phyloP scores from a whole-genome alignment of 2,797 vertebrate genomes.

The Gobio occitaniae region DNA sequence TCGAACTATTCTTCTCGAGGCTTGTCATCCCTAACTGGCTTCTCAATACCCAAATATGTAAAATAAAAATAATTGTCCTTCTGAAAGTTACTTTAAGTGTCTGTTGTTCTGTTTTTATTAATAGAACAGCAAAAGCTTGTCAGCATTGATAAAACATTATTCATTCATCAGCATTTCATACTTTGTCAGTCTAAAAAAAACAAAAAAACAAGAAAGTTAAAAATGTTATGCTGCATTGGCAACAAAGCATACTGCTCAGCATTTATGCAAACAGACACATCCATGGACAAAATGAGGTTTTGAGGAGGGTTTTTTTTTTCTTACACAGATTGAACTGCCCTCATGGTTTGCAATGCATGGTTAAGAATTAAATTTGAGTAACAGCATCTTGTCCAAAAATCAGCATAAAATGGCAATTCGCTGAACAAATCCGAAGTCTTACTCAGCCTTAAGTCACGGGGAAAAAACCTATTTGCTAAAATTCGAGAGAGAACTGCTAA shows the following conservation, averaged over 20 bases:
- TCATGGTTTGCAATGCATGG: conserved; percentile 3
- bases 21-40: neutral
- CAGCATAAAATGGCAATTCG: conserved; percentile 64
- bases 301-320: neutral
- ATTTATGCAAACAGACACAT: conserved; percentile 76
- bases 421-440: conserved; percentile 32
- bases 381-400: conserved; percentile 51
- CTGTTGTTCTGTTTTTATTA: neutral
- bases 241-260: conserved; percentile 77
- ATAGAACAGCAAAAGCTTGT: conserved; percentile 55
- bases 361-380: neutral
- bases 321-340: neutral
- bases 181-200: conserved; percentile 64
- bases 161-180: conserved; percentile 73
- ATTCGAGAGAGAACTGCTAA: conserved; percentile 17
- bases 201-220: conserved; percentile 60
- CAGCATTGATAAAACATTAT: conserved; percentile 72
- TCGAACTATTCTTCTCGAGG: no score
- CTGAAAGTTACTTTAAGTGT: neutral
- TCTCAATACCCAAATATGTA: neutral
- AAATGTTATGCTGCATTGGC: conserved; percentile 72
- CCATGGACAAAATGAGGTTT: conserved; percentile 34
- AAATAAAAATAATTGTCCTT: neutral
- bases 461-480: conserved; percentile 1
- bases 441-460: neutral